A percentile compares a stretch with the other conserved stretches of the same genome.
phyloP scores from a whole-genome alignment of 2,797 vertebrate species.

The Fistularia tabacaria region DNA sequence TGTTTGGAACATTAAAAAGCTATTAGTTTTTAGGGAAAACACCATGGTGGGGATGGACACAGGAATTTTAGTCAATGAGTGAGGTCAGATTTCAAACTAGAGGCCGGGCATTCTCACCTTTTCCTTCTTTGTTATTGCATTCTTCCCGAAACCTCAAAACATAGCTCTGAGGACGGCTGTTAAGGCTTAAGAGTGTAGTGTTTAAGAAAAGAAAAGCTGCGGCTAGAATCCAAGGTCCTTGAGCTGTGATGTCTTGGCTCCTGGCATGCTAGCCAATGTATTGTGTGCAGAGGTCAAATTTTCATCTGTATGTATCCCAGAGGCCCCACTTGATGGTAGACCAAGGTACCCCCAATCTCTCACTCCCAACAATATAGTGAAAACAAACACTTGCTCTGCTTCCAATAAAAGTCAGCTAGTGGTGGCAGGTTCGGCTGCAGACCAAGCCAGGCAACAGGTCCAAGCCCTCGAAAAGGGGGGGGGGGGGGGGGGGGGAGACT shows the following conservation, averaged over 20 bases:
- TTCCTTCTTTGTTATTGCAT: conserved; percentile 27
- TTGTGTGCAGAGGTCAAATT: conserved; percentile 72
- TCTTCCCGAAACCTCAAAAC: conserved; percentile 24
- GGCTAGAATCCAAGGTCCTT: conserved; percentile 66
- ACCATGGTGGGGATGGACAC: too few species aligned
- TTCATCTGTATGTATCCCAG: conserved; percentile 66
- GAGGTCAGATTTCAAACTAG: conserved; percentile 30
- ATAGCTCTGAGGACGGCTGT: conserved; percentile 43
- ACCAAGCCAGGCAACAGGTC: conserved; percentile 63
- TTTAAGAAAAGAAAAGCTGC: conserved; percentile 62
- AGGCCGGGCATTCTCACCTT: conserved; percentile 35
- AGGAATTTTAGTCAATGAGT: conserved; percentile 22
- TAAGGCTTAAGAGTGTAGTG: conserved; percentile 61
- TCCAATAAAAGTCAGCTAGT: conserved; percentile 69
- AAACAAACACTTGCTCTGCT: conserved; percentile 75
- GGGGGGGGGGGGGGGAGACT: background rate
- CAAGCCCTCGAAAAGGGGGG: conserved; percentile 50
- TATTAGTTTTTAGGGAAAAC: background rate
- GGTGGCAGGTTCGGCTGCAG: conserved; percentile 60
- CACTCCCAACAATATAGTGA: conserved; percentile 65
- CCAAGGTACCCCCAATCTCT: conserved; percentile 68
- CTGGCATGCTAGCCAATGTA: conserved; percentile 60
- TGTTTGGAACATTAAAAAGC: background rate
- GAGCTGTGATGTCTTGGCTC: conserved; percentile 65
- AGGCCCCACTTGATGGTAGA: conserved; percentile 70